phyloP scores from a whole-genome alignment of 2,888 invertebrate genomes.

The Eupeodes luniger region DNA sequence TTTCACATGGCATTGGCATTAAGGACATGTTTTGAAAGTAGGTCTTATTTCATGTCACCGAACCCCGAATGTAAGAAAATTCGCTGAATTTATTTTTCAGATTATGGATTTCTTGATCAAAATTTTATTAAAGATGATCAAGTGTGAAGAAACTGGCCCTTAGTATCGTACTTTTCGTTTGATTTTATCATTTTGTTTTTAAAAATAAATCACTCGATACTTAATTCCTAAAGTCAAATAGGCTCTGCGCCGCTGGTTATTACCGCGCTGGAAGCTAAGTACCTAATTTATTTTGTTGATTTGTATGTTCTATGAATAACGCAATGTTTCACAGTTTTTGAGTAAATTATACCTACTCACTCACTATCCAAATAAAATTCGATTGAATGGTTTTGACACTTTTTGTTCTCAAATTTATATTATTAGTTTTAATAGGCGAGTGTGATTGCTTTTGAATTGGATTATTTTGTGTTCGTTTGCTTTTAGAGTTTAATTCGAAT shows the following conservation, averaged over 20 bases:
- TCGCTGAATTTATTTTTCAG: too few species aligned
- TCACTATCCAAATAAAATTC: conserved; percentile 1
- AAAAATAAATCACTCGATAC: too few species aligned
- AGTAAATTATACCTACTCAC: background rate
- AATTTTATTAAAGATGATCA: too few species aligned
- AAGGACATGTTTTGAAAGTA: too few species aligned
- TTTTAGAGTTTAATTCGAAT: background rate
- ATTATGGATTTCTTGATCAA: too few species aligned
- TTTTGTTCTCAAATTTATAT: background rate
- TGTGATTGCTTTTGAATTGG: background rate
- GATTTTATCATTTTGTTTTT: background rate
- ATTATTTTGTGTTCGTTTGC: background rate
- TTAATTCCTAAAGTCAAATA: too few species aligned
- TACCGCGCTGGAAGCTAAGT: background rate
- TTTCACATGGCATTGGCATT: too few species aligned
- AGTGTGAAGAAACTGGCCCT: too few species aligned
- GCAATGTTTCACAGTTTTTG: conserved; percentile 5
- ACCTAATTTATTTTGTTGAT: background rate
- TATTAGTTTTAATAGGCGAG: background rate
- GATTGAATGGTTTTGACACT: background rate
- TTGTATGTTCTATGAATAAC: background rate
- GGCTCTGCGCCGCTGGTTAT: too few species aligned
- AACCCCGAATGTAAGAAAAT: too few species aligned
- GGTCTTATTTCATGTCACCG: too few species aligned
- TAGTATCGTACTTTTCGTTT: background rate